Evolutionary conservation across 2,888 invertebrate genomes (phyloP), one percentile per base, ranked within the genome.

Genomic region (Ryuthela nishihirai): DNA sequence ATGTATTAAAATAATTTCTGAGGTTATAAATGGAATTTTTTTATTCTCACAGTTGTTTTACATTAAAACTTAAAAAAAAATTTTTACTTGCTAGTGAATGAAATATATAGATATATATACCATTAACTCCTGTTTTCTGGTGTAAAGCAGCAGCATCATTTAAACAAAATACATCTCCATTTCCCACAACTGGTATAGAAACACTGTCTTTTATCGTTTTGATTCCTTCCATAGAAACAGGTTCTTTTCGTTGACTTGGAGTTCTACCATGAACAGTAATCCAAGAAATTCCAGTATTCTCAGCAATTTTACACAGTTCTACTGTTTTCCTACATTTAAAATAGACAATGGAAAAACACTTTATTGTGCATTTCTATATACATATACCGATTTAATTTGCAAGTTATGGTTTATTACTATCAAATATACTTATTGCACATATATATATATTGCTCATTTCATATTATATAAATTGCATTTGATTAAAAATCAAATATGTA

Each of bases 211-310:
- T 84, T 12, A 94, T 82, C 36, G 83, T 76, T 69, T 80, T 81
- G 54, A 98, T 80, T 23, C 85, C 83, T 15, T 82, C 80, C 23
- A 81, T 70, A 73, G 94, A 82, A 10, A 79, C 79, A 2, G 80
- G 78, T 59, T 85, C 84, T 68, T 81, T 81, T 73, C 88, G 83
- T 72, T 94, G 88, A 35, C 80, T 77, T 36, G 85, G 83, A n/a
- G 92, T 95, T 53, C 98, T 81, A 1, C 90, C 95, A 77, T 99
- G 98, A 23, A 98, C 82, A 0, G 90, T 85, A 29, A 99, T 73
- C 77, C 90, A 97, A 46, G 85, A 85, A 1, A 84, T 84, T n/a
- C 93, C 94, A 71, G 89, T 85, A 62, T 83, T 81, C 73, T 97
- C 91, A 47, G 92, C 73, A 68, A 83, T 82, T 65, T 81, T 82